Evolutionary conservation across 2,113 vertebrate genomes (phyloP).

Genomic region (Microtus ochrogaster): DNA sequence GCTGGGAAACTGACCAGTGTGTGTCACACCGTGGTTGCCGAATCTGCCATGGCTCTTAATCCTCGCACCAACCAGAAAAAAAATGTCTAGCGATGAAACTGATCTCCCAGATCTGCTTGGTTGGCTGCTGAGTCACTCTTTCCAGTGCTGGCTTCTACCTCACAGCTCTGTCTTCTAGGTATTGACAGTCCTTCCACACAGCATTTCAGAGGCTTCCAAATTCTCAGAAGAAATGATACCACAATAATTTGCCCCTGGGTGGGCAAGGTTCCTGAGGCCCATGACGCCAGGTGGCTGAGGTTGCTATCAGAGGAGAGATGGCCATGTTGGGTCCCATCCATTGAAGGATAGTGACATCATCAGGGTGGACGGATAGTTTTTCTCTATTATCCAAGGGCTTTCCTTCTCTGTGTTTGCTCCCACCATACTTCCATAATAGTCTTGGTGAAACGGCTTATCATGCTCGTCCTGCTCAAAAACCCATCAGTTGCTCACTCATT

Average conservation of each 20-base stretch:
- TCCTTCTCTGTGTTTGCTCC: not conserved
- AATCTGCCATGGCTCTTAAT: not conserved
- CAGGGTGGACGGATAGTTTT: not conserved
- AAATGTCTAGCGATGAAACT: not conserved
- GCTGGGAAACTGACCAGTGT: not conserved
- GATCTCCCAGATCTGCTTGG: not conserved
- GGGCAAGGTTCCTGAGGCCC: not conserved
- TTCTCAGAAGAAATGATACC: not conserved
- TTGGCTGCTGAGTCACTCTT: not conserved
- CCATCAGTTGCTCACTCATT: not conserved
- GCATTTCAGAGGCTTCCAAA: not conserved
- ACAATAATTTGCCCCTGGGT: not conserved
- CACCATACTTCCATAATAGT: not conserved
- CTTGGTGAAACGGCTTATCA: not conserved
- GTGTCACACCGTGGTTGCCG: not conserved
- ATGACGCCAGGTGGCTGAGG: no score
- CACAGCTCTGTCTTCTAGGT: not conserved
- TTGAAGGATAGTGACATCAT: not conserved
- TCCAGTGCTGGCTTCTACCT: not conserved
- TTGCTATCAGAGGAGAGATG: not conserved
- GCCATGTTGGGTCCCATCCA: no score
- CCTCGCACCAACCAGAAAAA: not conserved
- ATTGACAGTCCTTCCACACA: no score
- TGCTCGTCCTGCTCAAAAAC: not conserved
- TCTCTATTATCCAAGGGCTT: not conserved